Percentiles rank a stretch among this genome's conserved stretches.
Conservation (phyloP, 2,888 invertebrate species). For the Apantesis nais region DNA sequence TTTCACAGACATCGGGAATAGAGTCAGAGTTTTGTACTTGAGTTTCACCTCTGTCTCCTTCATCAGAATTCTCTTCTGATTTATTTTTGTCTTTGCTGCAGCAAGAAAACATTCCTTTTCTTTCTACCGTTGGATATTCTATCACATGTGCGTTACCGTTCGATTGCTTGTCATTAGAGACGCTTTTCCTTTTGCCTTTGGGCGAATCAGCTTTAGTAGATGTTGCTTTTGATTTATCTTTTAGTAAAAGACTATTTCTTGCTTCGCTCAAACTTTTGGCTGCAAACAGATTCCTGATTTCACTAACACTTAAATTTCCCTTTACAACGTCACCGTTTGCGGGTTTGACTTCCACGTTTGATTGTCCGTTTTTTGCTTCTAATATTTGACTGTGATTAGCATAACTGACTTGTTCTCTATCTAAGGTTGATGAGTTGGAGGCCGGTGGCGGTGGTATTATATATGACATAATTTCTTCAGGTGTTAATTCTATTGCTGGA, state of each 20-base stretch:
- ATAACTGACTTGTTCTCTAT: conserved; percentile 74
- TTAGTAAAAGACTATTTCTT: conserved; percentile 80
- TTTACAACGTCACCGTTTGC: conserved; percentile 82
- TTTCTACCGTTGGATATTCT: conserved; percentile 90
- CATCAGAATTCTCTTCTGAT: conserved; percentile 80
- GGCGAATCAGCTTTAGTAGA: conserved; percentile 76
- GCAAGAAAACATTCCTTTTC: conserved; percentile 90
- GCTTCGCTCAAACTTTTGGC: conserved; percentile 82
- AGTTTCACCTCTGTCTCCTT: conserved; percentile 70
- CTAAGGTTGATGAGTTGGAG: conserved; percentile 80
- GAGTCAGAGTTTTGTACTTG: conserved; percentile 74
- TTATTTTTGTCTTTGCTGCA: conserved; percentile 87
- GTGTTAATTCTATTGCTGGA: conserved; percentile 91
- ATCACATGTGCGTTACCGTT: conserved; percentile 86
- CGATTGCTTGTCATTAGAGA: conserved; percentile 69
- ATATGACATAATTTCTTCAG: conserved; percentile 93
- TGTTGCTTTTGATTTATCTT: conserved; percentile 75
- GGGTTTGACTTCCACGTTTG: conserved; percentile 60
- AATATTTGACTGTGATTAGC: conserved; percentile 73
- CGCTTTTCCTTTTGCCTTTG: conserved; percentile 78
- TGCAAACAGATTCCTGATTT: conserved; percentile 82
- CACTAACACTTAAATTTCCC: conserved; percentile 85
- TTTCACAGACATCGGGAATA: conserved; percentile 79
- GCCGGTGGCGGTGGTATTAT: conserved; percentile 92
- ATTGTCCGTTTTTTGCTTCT: conserved; percentile 62